Conservation (phyloP, 2,797 vertebrate species). For the Helicolenus hilgendorfi region DNA sequence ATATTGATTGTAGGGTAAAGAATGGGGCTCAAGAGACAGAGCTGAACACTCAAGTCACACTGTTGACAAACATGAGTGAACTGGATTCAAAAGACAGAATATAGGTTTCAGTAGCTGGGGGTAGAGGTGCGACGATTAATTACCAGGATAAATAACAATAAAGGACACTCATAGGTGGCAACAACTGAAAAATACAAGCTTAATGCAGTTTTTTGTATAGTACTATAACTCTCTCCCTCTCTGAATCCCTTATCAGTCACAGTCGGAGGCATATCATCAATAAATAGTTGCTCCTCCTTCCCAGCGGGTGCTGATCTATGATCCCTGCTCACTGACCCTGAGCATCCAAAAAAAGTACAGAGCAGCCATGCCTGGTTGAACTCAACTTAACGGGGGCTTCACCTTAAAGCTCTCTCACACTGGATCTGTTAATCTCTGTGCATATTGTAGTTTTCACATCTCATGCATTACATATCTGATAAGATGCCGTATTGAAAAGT, state of each 20-base stretch:
- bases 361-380: not conserved
- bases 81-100: conserved; percentile 45
- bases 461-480: not conserved
- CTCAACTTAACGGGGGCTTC: not conserved
- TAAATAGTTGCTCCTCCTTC: not conserved
- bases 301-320: conserved; percentile 6
- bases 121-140: conserved; percentile 19
- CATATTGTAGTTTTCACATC: not conserved
- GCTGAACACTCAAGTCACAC: conserved; percentile 50
- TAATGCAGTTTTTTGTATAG: not conserved
- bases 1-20: conserved; percentile 69
- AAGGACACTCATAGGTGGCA: conserved; percentile 1
- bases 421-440: not conserved
- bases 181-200: not conserved
- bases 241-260: not conserved
- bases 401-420: not conserved
- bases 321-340: conserved; percentile 9
- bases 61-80: conserved; percentile 70
- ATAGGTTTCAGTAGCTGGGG: not conserved
- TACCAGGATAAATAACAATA: not conserved
- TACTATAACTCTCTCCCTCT: not conserved
- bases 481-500: not conserved
- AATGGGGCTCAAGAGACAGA: conserved; percentile 64
- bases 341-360: not conserved
- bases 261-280: not conserved